Conservation (phyloP, 1,140 invertebrate species). For the Aphelinus certus region DNA sequence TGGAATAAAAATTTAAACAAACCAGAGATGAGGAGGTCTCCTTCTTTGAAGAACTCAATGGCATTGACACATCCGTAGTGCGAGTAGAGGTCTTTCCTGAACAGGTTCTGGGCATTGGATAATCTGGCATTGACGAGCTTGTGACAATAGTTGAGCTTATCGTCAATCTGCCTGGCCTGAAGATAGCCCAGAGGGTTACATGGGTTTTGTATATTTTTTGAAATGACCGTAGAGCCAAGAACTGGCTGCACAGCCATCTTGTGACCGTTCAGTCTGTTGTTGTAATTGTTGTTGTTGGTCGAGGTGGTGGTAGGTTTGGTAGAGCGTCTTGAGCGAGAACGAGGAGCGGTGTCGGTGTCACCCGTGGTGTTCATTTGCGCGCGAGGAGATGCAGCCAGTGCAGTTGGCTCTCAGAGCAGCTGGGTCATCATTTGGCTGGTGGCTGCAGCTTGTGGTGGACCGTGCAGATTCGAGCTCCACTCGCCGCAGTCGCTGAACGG, state of each 20-base stretch:
- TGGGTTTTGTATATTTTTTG: background rate
- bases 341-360: no score
- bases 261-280: background rate
- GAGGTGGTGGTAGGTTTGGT: background rate
- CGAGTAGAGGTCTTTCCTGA: constrained; percentile 83
- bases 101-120: constrained; percentile 76
- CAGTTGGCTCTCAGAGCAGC: no score
- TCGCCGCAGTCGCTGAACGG: no score
- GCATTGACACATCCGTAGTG: constrained; percentile 98
- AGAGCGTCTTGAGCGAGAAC: background rate
- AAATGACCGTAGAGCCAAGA: background rate
- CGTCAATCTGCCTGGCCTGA: constrained; percentile 65
- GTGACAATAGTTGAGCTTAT: constrained; percentile 63
- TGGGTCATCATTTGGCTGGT: no score
- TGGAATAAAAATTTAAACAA: constrained; percentile 43
- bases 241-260: background rate
- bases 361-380: no score
- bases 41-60: constrained; percentile 91
- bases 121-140: constrained; percentile 73
- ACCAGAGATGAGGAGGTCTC: constrained; percentile 89
- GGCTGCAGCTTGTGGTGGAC: no score
- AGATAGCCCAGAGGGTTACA: constrained; percentile 66
- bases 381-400: no score
- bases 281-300: background rate
- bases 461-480: no score